Conservation (phyloP, 2,888 invertebrate genomes). For the Bellardia bayeri region DNA sequence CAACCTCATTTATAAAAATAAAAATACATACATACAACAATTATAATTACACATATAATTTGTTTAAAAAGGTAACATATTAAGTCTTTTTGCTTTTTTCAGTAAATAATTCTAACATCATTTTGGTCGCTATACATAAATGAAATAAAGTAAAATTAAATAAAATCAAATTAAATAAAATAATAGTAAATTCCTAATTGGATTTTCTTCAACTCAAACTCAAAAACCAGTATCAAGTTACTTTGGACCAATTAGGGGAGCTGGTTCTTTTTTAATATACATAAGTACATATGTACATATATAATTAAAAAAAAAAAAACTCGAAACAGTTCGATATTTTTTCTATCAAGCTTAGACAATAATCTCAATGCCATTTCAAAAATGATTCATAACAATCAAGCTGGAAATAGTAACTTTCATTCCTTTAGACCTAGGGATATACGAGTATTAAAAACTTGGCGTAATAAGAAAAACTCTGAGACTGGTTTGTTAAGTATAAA, state of each 20-base stretch:
- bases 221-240: neutral
- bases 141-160: neutral
- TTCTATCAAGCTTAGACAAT: too few relatives aligned
- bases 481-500: too few relatives aligned
- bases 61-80: constrained; percentile 56
- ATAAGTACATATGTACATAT: too few relatives aligned
- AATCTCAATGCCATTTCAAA: too few relatives aligned
- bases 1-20: constrained; percentile 66
- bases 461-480: too few relatives aligned
- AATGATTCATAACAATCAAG: too few relatives aligned
- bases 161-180: neutral
- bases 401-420: too few relatives aligned
- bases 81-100: constrained; percentile 56
- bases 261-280: too few relatives aligned
- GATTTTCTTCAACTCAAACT: neutral
- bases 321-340: too few relatives aligned
- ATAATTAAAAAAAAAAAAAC: too few relatives aligned
- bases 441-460: too few relatives aligned
- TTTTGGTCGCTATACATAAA: constrained; percentile 36
- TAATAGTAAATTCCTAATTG: neutral
- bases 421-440: too few relatives aligned
- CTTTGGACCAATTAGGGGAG: neutral
- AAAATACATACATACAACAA: neutral
- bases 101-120: constrained; percentile 41
- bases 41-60: constrained; percentile 33